Evolutionary conservation across 1,140 invertebrate genomes (phyloP), one percentile per base, ranked within the genome.

Genomic region (Ceratina calcarata): DNA sequence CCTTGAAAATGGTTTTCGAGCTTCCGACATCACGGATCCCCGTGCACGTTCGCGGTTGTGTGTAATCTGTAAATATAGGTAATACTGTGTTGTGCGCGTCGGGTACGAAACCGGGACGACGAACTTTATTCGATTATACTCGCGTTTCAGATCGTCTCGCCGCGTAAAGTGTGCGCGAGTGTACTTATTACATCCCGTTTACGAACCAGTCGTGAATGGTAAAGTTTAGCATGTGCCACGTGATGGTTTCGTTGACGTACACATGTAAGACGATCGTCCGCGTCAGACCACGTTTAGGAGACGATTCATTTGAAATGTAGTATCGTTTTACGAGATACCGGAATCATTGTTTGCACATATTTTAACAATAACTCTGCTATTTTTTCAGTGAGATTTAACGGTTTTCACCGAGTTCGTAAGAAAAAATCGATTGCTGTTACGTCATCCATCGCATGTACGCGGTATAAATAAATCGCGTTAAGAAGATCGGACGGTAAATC

Each of bases 1-100:
- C 53, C 81, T 60, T 22, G 81, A 74, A 83, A 66, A 70, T 67
- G 79, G 57, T 70, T 67, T 27, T 70, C 49, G 57, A 81, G 53
- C 60, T 65, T 64, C n/a, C 16, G 24, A 45, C 68, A 12, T n/a
- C 20, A 71, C 69, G 74, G 78, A 65, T 66, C 57, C 20, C 22
- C 32, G 65, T 49, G 64, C 71, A 78, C 49, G 22, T 49, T 13
- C 20, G 22, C 22, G 53, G 49, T 16, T n/a, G n/a, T 55, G 78
- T 22, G 64, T 60, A 27, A 15, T 55, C 71, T 22, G 64, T 60
- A 27, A 15, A 45, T 3, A 27, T 45, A 32, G 53, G 15, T 15
- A 24, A 49, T 62, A 71, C 57, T 45, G 7, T 60, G 32, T 57
- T n/a, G 55, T 37, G 58, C 55, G 37, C 37, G 32, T 12, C 57